Evolutionary conservation across 2,113 vertebrate genomes (phyloP), one percentile per base, ranked within the genome.

Genomic region (Saguinus imperator): DNA sequence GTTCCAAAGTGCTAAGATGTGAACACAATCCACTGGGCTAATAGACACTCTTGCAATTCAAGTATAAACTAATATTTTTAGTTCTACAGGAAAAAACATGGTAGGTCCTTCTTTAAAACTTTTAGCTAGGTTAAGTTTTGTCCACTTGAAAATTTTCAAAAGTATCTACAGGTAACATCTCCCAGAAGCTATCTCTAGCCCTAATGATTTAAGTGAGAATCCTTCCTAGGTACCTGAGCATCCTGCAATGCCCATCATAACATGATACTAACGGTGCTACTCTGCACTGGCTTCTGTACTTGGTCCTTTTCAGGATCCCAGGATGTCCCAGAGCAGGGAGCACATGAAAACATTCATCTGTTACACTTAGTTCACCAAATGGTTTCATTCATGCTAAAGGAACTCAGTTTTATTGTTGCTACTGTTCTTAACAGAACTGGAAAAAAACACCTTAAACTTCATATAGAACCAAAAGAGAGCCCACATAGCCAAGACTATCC

Each of bases 11-110:
- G 27, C 23, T 9, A 77, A 20, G 37, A 68, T 6, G 37, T 45
- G 27, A 8, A 52, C 37, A 81, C 1, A 70, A 21, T 66, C 6
- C 2, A 23, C 13, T 40, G 27, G 52, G 21, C 6, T 70, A 55
- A 83, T 43, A 27, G 17, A 86, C 77, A 72, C 32, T 70, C 72
- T 83, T 73, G 55, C 21, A 72, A n/a, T 21, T 87, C 25, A 45
- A 87, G 12, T 88, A 91, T 73, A 86, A 76, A 55, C 14, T 81
- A 57, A 76, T 90, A 87, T 32, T 87, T 87, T 96, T 70, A 52
- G n/a, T 73, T 94, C 82, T 85, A 48, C 20, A 58, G 9, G 48
- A 10, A 73, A 83, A 91, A 48, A 14, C 21, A 72, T 29, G 21
- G 43, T 17, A 82, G 37, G 18, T 11, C 10, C 13, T 72, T 82